Conservation (phyloP, 92 coral and sea anemone genomes). For the Anthopleura xanthogrammica region DNA sequence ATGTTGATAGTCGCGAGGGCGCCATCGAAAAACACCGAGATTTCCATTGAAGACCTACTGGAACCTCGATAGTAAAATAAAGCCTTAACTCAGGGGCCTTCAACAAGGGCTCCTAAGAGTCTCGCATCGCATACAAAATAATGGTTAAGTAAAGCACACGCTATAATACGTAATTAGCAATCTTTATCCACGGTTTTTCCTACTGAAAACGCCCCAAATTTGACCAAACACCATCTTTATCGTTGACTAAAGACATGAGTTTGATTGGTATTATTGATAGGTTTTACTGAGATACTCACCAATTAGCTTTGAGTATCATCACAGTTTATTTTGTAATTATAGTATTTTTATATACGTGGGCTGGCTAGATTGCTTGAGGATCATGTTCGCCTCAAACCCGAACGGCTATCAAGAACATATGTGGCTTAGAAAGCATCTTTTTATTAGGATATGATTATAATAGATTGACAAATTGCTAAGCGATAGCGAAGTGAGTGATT, state of each 20-base stretch:
- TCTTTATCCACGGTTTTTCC: background rate
- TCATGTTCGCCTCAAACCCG: background rate
- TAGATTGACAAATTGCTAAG: conserved; percentile 3
- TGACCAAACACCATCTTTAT: conserved; percentile 3
- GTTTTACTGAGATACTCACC: background rate
- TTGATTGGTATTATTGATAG: conserved; percentile 25
- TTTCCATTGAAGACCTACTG: conserved; percentile 24
- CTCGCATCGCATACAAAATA: conserved; percentile 5
- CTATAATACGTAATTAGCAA: conserved; percentile 22
- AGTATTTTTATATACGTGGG: conserved; percentile 7
- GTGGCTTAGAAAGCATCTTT: background rate
- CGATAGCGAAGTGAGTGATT: background rate
- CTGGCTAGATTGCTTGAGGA: background rate
- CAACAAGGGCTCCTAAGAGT: conserved; percentile 36
- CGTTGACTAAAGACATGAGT: background rate
- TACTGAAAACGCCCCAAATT: conserved; percentile 12
- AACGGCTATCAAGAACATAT: background rate
- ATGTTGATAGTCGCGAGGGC: conserved; percentile 37
- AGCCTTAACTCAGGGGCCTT: conserved; percentile 25
- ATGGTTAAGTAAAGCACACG: conserved; percentile 19
- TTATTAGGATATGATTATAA: background rate
- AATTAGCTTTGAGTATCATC: conserved; percentile 22
- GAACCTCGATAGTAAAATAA: conserved; percentile 32
- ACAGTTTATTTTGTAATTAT: conserved; percentile 25
- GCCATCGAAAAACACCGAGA: conserved; percentile 29